These are phyloP conservation scores for Carassius carassius DNA, from an alignment of 2,113 vertebrate genomes.

Conservation along the genomic window DNA sequence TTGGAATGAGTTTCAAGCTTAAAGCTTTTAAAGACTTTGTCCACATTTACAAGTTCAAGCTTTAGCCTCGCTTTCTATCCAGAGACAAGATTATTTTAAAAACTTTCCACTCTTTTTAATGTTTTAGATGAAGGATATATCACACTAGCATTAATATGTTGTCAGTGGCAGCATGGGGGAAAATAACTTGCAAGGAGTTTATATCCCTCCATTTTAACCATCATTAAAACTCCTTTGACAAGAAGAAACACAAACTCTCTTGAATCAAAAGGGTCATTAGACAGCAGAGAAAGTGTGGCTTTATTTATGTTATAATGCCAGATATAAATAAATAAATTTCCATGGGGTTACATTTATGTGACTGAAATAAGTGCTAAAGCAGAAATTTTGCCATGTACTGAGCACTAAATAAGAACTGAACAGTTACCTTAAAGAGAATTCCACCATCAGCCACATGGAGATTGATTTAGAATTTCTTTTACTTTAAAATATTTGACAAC, in stretches of 20 bases:
- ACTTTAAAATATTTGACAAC: neutral
- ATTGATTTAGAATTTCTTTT: neutral
- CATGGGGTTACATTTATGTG: neutral
- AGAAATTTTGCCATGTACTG: neutral
- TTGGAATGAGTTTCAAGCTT: slow-evolving; percentile 4
- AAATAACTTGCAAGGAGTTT: neutral
- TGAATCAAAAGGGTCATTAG: slow-evolving; percentile 14
- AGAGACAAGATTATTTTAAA: neutral
- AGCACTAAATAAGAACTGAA: neutral
- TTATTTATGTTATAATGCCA: slow-evolving; percentile 12
- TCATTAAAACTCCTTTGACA: neutral
- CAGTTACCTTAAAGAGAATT: neutral
- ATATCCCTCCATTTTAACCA: neutral
- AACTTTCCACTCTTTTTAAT: slow-evolving; percentile 22
- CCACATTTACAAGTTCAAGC: neutral
- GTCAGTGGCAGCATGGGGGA: neutral
- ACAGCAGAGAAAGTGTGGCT: neutral
- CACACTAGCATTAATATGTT: neutral
- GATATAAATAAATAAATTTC: neutral
- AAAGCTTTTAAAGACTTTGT: neutral
- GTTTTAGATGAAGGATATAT: slow-evolving; percentile 3
- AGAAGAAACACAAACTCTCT: neutral
- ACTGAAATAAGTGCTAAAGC: neutral
- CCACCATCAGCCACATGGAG: neutral
- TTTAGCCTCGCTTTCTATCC: slow-evolving; percentile 1